Evolutionary conservation across 1,140 invertebrate species (phyloP).

Genomic region (Drosophila insularis): DNA sequence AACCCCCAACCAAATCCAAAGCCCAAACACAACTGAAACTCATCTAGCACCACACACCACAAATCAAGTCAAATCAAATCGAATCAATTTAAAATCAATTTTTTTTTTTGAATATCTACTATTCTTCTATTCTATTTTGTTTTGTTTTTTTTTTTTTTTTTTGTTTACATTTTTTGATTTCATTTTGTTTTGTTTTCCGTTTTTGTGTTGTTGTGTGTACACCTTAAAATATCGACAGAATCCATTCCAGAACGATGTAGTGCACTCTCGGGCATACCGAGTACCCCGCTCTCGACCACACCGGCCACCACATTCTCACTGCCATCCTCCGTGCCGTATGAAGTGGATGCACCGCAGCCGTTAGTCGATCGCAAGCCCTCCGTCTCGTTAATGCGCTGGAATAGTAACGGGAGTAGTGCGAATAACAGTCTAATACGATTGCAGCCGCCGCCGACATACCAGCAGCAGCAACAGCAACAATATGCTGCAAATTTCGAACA

Average conservation of each 20-base stretch:
- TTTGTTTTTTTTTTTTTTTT: constrained; percentile 16
- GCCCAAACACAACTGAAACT: background rate
- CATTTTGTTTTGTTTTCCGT: constrained; percentile 36
- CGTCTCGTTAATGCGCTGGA: constrained; percentile 83
- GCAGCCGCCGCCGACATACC: constrained; percentile 45
- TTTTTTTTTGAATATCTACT: constrained; percentile 10
- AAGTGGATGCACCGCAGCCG: constrained; percentile 84
- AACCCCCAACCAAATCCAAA: background rate
- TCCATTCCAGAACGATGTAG: constrained; percentile 83
- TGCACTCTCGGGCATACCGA: constrained; percentile 83
- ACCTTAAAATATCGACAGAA: constrained; percentile 74
- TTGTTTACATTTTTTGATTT: constrained; percentile 33
- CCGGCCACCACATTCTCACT: constrained; percentile 71
- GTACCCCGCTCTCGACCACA: constrained; percentile 71
- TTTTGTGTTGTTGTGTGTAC: constrained; percentile 57
- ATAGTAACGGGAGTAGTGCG: constrained; percentile 54
- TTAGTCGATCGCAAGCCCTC: constrained; percentile 83
- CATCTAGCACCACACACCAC: background rate
- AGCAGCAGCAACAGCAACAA: constrained; percentile 28
- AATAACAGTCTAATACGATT: constrained; percentile 61
- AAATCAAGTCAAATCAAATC: constrained; percentile 10
- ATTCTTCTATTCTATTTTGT: constrained; percentile 14
- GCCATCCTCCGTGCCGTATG: constrained; percentile 77
- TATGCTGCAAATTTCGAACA: constrained; percentile 7
- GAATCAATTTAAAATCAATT: constrained; percentile 3